Base-by-base conservation (phyloP, 2,797 vertebrate genomes). In the Staurois parvus region DNA sequence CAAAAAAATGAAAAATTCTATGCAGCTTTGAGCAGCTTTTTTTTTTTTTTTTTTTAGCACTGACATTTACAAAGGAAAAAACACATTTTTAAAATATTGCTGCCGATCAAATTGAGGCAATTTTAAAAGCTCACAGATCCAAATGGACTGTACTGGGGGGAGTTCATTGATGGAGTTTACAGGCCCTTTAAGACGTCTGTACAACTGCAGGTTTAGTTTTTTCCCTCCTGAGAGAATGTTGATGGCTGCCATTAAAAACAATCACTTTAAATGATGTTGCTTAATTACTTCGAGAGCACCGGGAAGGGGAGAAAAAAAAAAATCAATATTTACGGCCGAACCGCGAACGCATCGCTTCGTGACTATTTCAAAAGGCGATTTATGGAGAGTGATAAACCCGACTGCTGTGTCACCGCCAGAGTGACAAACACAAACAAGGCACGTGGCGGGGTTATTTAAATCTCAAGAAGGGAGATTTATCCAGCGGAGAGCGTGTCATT, bases 401-500 rank as follows among this genome's bases (percentile, higher is more conserved):
- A 40, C 32, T 72, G 52, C 72, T 26, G 67, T 89, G 79, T 89
- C 84, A 29, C 45, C 84, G 84, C 87, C 85, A 75, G 88, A 0
- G 64, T 88, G 85, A 84, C 89, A 87, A 86, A 82, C 78, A 29
- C 30, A 80, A 40, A 88, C 81, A 48, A 74, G 28, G 26, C 86
- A 83, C 0, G 5, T 81, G 89, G 77, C 42, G 80, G 29, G 80
- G 85, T 81, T 89, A 64, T n/a, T 76, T 76, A 62, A 4, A 83
- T 90, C 87, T 89, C 91, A 91, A 92, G 91, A 89, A 92, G 91
- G 92, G 80, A 85, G 86, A 87, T 72, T 90, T 87, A 91, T 89
- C 88, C 87, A 89, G 92, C 92, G 92, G 91, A 93, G 91, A 93
- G 89, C 79, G 87, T 85, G 79, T 67, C 74, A 78, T 95, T 91